Evolutionary conservation across 2,113 vertebrate genomes (phyloP), one percentile per base, ranked within the genome.

Genomic region (Brachionichthys hirsutus): DNA sequence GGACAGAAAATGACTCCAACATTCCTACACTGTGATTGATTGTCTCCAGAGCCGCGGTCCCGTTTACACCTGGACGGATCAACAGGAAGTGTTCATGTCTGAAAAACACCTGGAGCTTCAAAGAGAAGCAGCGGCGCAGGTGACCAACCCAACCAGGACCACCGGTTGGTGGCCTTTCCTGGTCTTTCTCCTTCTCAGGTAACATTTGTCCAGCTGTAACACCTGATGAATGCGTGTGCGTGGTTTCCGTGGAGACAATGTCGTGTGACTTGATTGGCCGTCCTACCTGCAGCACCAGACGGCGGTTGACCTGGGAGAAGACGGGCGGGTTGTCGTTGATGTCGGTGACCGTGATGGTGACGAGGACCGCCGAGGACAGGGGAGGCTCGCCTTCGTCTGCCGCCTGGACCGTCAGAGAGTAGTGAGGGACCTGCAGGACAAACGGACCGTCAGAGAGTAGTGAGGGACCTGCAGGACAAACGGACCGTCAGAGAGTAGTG

Each of bases 321-420:
- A 94, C 71, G 0, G 97, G 96, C 0, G 94, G 92, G 80, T 98
- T 98, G 83, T 99, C 97, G 9, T 99, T 99, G 85, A 97, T 89
- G 16, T 99, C 97, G 1, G 83, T 78, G 55, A 98, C 90, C 0
- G 90, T 92, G 84, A 99, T 24, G 0, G 75, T 80, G 17, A 97
- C 71, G 9, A 90, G 81, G 0, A 82, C 88, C 0, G 97, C 95
- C 0, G 91, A 91, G 16, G 90, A 94, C 59, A 96, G 90, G 0
- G 95, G 81, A 1, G 94, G 92, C 13, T 70, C 71, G 4, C 97
- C 97, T 0, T 92, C 94, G 56, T 99, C 97, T 0, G 63, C 92
- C 14, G 97, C 96, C 77, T 92, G 93, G 63, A 99, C 88, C 6
- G 89, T 94, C 85, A 99, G 86, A 1, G 91, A 92, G 20, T 98